Evolutionary conservation across 2,113 vertebrate species (phyloP).

Genomic region (Baryphthengus martii): DNA sequence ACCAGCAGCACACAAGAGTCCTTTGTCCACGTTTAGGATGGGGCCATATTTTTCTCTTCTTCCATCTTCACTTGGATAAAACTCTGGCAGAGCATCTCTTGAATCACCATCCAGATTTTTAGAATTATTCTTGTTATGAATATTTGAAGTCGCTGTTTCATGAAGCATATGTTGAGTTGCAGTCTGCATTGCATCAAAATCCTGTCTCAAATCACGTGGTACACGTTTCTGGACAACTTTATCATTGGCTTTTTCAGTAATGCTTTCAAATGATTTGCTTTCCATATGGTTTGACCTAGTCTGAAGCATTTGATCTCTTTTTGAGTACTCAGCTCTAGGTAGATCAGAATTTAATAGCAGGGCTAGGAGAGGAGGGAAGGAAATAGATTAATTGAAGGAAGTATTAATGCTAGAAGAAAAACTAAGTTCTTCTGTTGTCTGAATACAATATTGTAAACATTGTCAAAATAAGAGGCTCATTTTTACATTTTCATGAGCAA

Average conservation of each 20-base stretch:
- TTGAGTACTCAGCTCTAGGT: constrained; percentile 13
- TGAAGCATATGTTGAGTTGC: not conserved
- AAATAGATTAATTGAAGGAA: not conserved
- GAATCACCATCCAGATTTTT: not conserved
- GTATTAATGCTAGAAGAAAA: not conserved
- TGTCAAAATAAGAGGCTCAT: not conserved
- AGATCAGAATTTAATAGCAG: constrained; percentile 30
- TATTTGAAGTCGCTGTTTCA: not conserved
- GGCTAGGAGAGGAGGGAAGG: not conserved
- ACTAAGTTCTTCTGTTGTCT: not conserved
- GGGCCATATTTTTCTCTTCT: not conserved
- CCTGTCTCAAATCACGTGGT: constrained; percentile 36
- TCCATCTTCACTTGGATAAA: not conserved
- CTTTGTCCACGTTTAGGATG: not conserved
- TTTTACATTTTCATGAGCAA: not conserved
- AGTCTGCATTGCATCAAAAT: not conserved
- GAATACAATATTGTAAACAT: not conserved
- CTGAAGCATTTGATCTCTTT: not conserved
- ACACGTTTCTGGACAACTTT: constrained; percentile 12
- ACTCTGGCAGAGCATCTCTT: not conserved
- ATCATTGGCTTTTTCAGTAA: not conserved
- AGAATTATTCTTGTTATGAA: not conserved
- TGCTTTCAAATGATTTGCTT: not conserved
- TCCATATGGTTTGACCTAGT: not conserved
- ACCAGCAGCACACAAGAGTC: not conserved